These are phyloP conservation scores for Clarias magur DNA, from an alignment of 2,113 vertebrate genomes.

Conservation along the genomic window DNA sequence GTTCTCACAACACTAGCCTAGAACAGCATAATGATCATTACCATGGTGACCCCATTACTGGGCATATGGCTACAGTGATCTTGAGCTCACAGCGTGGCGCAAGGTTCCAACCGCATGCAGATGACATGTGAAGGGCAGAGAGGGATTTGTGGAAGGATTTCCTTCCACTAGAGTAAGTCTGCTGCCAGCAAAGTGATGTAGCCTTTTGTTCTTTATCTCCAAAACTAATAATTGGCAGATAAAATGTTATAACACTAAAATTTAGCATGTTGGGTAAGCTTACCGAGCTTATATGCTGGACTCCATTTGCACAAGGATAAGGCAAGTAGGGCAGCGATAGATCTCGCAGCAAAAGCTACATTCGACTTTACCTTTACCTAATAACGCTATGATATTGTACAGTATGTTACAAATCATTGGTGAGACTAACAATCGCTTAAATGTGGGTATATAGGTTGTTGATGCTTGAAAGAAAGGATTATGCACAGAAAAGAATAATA, in stretches of 20 bases:
- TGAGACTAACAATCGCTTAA: neutral
- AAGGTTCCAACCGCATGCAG: slow-evolving; percentile 66
- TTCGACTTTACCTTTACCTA: neutral
- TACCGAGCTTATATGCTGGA: neutral
- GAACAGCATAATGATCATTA: slow-evolving; percentile 60
- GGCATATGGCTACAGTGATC: slow-evolving; percentile 63
- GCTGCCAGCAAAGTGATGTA: slow-evolving; percentile 5
- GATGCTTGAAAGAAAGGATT: slow-evolving; percentile 10
- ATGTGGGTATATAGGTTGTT: neutral
- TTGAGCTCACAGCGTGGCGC: slow-evolving; percentile 60
- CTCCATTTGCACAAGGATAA: neutral
- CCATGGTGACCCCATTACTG: slow-evolving; percentile 63
- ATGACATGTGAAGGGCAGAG: slow-evolving; percentile 69
- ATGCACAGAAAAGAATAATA: neutral
- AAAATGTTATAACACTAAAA: neutral
- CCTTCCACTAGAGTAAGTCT: slow-evolving; percentile 1
- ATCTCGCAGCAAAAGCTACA: neutral
- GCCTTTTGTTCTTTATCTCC: slow-evolving; percentile 4
- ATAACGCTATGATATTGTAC: neutral
- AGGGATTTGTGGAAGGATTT: slow-evolving; percentile 32
- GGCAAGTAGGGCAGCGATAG: neutral
- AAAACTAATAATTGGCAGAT: slow-evolving; percentile 24
- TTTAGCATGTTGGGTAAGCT: slow-evolving; percentile 11
- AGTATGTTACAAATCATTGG: neutral
- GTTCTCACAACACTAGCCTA: slow-evolving; percentile 60